Evolutionary conservation across 2,888 invertebrate genomes (phyloP), one percentile per base, ranked within the genome.

Genomic region (Agrotis segetum): DNA sequence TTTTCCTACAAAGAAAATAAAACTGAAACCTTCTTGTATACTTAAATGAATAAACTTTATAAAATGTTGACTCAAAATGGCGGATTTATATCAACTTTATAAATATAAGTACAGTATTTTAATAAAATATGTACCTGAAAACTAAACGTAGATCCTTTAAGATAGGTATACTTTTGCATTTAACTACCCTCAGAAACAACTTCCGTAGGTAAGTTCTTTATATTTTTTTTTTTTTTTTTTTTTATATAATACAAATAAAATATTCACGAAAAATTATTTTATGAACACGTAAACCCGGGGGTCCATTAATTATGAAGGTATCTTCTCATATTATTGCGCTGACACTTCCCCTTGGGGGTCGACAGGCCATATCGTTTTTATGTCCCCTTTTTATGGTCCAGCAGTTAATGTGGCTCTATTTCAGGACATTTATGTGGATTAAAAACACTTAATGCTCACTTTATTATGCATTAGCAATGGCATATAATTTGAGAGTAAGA

Each of bases 331-430:
- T 74, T 83, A 85, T 85, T 74, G 62, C 81, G 71, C 64, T 70
- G 63, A 76, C 77, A 70, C 68, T 73, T 68, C 65, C 84, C 84
- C 75, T 83, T 66, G 59, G 70, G 74, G 84, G 67, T 66, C 50
- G 76, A 56, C 74, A 83, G 73, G 67, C 74, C 53, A 80, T 77
- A 71, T 72, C 74, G 53, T 67, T 83, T 82, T 83, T 85, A 85
- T 74, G 72, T 61, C 46, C 67, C 55, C 29, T 21, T 49, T 85
- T 83, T 77, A 85, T 50, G 65, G 72, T 53, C 72, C 29, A 61
- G 44, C 70, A 74, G 85, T 80, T 85, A 80, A 85, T 74, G 85
- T 76, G 64, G 59, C 60, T 71, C 64, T 82, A 83, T 71, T 83
- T 74, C 50, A 74, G 69, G 77, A 71, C 71, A 72, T 71, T 76